phyloP scores from a whole-genome alignment of 2,113 vertebrate species.

The Chauna torquata region DNA sequence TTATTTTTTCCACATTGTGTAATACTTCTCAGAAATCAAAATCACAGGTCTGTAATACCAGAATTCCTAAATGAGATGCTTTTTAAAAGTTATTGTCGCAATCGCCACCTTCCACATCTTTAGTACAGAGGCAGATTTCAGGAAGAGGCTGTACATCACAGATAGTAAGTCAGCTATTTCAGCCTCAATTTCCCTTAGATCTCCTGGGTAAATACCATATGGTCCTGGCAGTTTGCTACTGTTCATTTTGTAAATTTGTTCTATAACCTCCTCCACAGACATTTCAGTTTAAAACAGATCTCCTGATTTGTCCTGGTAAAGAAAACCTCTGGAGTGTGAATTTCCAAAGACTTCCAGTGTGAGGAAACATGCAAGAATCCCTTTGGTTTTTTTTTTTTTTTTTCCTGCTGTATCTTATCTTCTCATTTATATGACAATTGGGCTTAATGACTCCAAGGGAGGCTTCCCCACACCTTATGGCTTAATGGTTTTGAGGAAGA shows the following conservation, averaged over 20 bases:
- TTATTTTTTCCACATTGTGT: not conserved
- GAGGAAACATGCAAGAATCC: not conserved
- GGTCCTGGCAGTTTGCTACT: conserved; percentile 10
- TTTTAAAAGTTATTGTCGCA: not conserved
- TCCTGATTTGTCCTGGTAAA: not conserved
- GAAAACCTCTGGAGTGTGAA: not conserved
- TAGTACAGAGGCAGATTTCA: not conserved
- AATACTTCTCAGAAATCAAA: not conserved
- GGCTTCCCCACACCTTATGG: fast-evolving
- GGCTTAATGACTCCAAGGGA: not conserved
- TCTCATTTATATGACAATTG: not conserved
- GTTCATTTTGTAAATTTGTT: conserved; percentile 49
- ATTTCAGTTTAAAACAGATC: not conserved
- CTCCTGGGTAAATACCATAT: conserved; percentile 35
- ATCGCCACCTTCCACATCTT: not conserved
- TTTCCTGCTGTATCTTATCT: not conserved
- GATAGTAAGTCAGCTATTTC: not conserved
- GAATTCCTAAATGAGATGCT: not conserved
- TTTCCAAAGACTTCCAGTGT: not conserved
- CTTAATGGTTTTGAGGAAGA: not conserved
- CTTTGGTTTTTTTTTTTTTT: not conserved
- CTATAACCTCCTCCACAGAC: conserved; percentile 22
- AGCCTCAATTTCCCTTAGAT: conserved; percentile 10
- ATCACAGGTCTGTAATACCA: not conserved
- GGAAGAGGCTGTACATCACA: not conserved